Evolutionary conservation across 2,113 vertebrate species (phyloP), one percentile per base, ranked within the genome.

Genomic region (Menura novaehollandiae): DNA sequence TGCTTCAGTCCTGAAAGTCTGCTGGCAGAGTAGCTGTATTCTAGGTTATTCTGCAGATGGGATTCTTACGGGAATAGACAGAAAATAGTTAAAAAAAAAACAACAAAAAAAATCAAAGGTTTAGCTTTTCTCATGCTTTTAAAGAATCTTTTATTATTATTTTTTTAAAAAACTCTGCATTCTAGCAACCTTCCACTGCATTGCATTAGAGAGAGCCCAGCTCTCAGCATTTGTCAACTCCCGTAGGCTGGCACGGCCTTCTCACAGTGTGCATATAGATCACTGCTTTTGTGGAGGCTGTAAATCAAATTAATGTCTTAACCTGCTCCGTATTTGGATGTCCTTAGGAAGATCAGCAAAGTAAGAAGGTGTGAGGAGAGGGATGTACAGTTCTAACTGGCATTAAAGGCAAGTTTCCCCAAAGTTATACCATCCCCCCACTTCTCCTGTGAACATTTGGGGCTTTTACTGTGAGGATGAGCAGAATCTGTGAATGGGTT

Each of bases 351-450:
- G 41, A 67, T 66, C 46, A 85, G 39, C 60, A 74, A 78, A 87
- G 26, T 43, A 53, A 84, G 51, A 76, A 86, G 26, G 4, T 23
- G 14, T 56, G 35, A 13, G 12, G 11, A 8, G 14, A n/a, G n/a
- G 3, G 28, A 4, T 41, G 27, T 41, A 13, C 3, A 11, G 7
- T 77, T 78, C 81, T 59, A 39, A 78, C 56, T 12, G 7, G 5
- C 9, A 4, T 71, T 59, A 63, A 80, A 68, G 32, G 13, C 41
- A 2, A 53, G 4, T 72, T 72, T 15, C 9, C 10, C 8, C 9
- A 5, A 12, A 63, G 22, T 3, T 78, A 9, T 27, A 3, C 19
- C 2, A 0, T 71, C 7, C 1, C 15, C 12, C 6, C 0, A 1
- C 52, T 55, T 80, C 14, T 84, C 13, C 51, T 32, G 55, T 77